Base-by-base conservation (phyloP, 2,888 invertebrate species). In the Eubasilissa splendida region DNA sequence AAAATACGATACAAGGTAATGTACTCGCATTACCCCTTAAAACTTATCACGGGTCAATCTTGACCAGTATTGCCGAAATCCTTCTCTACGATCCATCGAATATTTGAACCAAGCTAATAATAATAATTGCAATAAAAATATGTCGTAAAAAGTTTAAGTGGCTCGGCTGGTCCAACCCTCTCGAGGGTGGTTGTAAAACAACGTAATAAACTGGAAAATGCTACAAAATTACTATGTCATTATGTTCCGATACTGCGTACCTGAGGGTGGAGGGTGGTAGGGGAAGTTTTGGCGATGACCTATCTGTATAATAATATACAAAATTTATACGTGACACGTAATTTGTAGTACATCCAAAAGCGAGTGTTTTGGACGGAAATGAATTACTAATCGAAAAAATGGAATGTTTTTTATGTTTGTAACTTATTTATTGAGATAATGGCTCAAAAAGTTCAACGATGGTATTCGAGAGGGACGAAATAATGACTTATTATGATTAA, bases 121-220 rank as follows among this genome's bases (percentile, higher is more conserved):
- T 80, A 83, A 83, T 83, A 80, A 83, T 83, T 83, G 83, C 76
- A 81, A 81, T 83, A 83, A 83, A 81, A 83, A 81, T 83, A 83
- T 81, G 80, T 68, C 81, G 54, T 82, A 83, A 83, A 80, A 22
- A 81, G 54, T 77, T 76, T 77, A 71, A 63, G 63, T 71, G 76
- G 76, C 54, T 11, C 65, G 54, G 42, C n/a, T 71, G 22, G 58
- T n/a, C 70, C 70, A 12, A 14, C 31, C 71, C 71, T 4, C 11
- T 56, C n/a, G 14, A 74, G 82, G 80, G 82, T 76, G 82, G 82
- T 74, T 82, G 82, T 83, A 83, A 83, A 82, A 82, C 82, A 78
- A 82, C 71, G 83, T 74, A 82, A 82, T 83, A 83, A 83, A 83
- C 80, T 80, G 82, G 81, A 83, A 83, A 83, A 83, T 82, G 83